phyloP scores from a whole-genome alignment of 2,888 invertebrate genomes.

The Charanyca ferruginea region DNA sequence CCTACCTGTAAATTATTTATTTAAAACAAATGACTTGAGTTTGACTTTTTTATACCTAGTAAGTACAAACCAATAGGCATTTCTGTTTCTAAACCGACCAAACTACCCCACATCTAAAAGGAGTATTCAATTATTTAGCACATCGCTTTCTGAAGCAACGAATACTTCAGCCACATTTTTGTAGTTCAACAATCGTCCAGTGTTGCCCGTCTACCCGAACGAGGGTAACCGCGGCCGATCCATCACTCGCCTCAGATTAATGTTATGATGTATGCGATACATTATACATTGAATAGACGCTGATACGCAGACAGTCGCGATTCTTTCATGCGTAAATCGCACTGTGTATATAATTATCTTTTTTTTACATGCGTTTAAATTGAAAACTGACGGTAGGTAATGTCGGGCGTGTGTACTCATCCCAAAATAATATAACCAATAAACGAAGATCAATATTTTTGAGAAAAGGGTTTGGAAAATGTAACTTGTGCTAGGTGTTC shows the following conservation, averaged over 20 bases:
- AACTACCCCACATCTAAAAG: too few species aligned
- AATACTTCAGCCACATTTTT: constrained; percentile 16
- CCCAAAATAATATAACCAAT: constrained; percentile 28
- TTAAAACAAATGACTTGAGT: too few species aligned
- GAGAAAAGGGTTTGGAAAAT: neutral
- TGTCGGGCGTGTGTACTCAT: neutral
- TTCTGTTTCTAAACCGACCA: too few species aligned
- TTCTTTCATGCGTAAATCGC: constrained; percentile 62
- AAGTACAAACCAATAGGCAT: too few species aligned
- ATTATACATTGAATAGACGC: constrained; percentile 71
- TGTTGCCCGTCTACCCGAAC: constrained; percentile 55
- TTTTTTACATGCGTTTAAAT: constrained; percentile 37
- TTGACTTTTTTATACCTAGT: too few species aligned
- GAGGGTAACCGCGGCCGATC: constrained; percentile 75
- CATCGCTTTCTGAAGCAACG: neutral
- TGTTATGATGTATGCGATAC: constrained; percentile 82
- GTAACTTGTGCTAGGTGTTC: too few species aligned
- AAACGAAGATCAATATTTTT: constrained; percentile 6
- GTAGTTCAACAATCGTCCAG: constrained; percentile 36
- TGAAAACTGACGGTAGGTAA: constrained; percentile 13
- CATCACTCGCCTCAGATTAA: constrained; percentile 86
- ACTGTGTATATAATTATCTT: constrained; percentile 66
- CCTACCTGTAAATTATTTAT: too few species aligned
- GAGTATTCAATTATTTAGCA: neutral
- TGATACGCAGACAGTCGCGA: constrained; percentile 64